Percentiles rank a stretch among this genome's conserved stretches.
These are phyloP conservation scores for Liposcelis brunnea DNA, from an alignment of 2,888 invertebrate genomes.

Conservation along the genomic window DNA sequence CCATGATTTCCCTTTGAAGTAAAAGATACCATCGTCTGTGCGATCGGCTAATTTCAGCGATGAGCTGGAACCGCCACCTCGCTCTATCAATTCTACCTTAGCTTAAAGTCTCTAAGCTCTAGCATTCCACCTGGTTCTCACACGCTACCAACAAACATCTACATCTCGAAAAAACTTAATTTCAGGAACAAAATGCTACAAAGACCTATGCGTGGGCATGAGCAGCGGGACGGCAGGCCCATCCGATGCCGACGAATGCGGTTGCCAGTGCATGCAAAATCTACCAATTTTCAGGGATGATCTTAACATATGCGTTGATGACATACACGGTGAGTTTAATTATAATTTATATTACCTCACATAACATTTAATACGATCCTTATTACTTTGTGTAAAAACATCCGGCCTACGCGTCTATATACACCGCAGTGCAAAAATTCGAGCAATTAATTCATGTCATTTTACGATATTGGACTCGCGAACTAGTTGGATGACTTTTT, in stretches of 20 bases:
- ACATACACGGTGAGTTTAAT: conserved; percentile 64
- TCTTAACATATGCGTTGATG: conserved; percentile 66
- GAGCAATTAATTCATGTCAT: neutral
- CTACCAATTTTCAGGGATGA: conserved; percentile 71
- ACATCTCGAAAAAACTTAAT: too few relatives aligned
- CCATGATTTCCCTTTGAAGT: too few relatives aligned
- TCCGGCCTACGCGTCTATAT: too few relatives aligned
- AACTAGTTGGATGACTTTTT: neutral
- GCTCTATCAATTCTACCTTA: too few relatives aligned
- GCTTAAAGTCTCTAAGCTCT: too few relatives aligned
- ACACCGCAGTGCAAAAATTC: neutral
- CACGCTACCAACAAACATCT: too few relatives aligned
- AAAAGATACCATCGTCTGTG: too few relatives aligned
- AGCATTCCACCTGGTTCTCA: too few relatives aligned
- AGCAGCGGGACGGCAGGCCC: conserved; percentile 47
- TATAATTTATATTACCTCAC: too few relatives aligned
- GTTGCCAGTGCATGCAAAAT: conserved; percentile 59
- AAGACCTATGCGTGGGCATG: conserved; percentile 45
- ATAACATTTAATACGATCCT: conserved; percentile 11
- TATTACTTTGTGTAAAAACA: too few relatives aligned
- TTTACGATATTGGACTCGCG: neutral
- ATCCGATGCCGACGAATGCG: conserved; percentile 37
- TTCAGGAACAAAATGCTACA: conserved; percentile 28
- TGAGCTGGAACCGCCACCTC: too few relatives aligned
- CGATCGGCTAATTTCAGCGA: too few relatives aligned